phyloP scores from a whole-genome alignment of 1,140 invertebrate genomes.

The Drosophila sp. region DNA sequence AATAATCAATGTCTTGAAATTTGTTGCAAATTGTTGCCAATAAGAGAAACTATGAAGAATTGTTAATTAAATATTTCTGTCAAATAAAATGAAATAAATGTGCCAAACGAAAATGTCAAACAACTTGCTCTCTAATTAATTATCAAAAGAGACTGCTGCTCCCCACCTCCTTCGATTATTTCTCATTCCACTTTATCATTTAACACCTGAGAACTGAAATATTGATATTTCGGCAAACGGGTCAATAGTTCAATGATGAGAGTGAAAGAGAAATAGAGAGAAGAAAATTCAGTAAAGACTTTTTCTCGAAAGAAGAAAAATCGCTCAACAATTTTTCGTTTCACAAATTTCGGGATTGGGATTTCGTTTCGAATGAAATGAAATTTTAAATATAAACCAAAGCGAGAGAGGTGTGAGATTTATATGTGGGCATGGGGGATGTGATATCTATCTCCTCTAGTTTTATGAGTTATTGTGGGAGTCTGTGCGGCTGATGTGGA shows the following conservation, averaged over 20 bases:
- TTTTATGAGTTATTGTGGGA: slow-evolving; percentile 80
- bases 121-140: slow-evolving; percentile 53
- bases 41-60: slow-evolving; percentile 24
- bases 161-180: neutral
- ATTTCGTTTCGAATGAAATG: slow-evolving; percentile 47
- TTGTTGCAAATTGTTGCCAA: neutral
- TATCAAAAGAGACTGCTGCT: neutral
- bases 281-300: slow-evolving; percentile 53
- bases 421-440: slow-evolving; percentile 32
- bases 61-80: slow-evolving; percentile 47
- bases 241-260: slow-evolving; percentile 53
- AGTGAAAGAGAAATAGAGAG: neutral
- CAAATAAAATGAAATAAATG: slow-evolving; percentile 48
- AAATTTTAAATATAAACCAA: slow-evolving; percentile 76
- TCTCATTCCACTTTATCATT: neutral
- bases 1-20: neutral
- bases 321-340: slow-evolving; percentile 76
- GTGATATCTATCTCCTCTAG: slow-evolving; percentile 25
- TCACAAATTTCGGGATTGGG: slow-evolving; percentile 57
- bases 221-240: slow-evolving; percentile 21
- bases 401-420: slow-evolving; percentile 68
- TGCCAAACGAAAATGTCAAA: slow-evolving; percentile 48
- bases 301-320: slow-evolving; percentile 69
- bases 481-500: slow-evolving; percentile 49
- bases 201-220: slow-evolving; percentile 29